Percentiles rank a stretch among this genome's conserved stretches.
Conservation (phyloP, 2,797 vertebrate genomes). For the Cygnus olor region DNA sequence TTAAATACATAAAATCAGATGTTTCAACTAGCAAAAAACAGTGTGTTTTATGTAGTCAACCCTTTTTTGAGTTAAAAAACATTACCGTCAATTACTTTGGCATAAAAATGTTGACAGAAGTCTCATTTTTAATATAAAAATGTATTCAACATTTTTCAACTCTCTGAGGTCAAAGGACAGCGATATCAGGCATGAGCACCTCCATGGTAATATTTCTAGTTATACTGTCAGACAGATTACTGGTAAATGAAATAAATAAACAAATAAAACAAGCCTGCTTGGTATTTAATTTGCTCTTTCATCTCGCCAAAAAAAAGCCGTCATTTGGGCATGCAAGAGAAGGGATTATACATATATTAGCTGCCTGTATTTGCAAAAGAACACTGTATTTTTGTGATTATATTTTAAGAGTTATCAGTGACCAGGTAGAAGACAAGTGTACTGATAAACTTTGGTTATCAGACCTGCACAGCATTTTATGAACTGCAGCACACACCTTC, state of each 20-base stretch:
- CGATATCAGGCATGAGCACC: fast-evolving
- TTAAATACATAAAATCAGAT: not conserved
- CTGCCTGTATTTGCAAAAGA: not conserved
- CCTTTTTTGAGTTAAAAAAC: not conserved
- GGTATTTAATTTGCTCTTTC: not conserved
- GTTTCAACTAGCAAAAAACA: not conserved
- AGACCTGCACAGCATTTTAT: not conserved
- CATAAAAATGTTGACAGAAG: not conserved
- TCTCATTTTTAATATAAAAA: not conserved
- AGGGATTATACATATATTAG: not conserved
- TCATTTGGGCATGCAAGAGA: not conserved
- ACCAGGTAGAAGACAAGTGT: not conserved
- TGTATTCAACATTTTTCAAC: not conserved
- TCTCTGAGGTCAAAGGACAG: not conserved
- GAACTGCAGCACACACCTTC: not conserved
- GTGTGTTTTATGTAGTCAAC: not conserved
- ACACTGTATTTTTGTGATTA: not conserved
- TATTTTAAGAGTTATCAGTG: not conserved
- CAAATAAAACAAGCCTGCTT: not conserved
- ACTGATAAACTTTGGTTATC: not conserved
- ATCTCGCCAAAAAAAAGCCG: not conserved
- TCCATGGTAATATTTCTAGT: not conserved
- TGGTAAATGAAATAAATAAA: not conserved
- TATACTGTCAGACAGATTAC: not conserved
- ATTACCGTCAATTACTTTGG: not conserved